phyloP scores from a whole-genome alignment of 2,797 vertebrate genomes.

The Chelonia mydas region DNA sequence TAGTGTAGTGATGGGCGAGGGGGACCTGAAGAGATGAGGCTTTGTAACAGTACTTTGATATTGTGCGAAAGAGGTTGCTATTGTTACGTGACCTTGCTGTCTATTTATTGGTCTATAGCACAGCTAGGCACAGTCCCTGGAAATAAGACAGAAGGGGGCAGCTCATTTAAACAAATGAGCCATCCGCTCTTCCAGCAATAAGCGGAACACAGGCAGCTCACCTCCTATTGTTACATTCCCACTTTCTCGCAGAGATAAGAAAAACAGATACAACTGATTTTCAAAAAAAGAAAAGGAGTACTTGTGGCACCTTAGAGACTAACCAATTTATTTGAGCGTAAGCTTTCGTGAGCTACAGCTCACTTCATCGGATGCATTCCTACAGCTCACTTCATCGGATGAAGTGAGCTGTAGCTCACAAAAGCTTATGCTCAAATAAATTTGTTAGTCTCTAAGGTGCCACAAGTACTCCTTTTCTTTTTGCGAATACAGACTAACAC shows the following conservation, averaged over 20 bases:
- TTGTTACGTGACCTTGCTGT: background rate
- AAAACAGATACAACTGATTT: conserved; percentile 8
- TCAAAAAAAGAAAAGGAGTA: background rate
- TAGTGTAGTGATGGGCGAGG: background rate
- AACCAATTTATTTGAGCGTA: too few relatives aligned
- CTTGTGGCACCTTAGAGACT: too few relatives aligned
- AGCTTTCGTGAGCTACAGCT: too few relatives aligned
- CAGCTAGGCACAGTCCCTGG: background rate
- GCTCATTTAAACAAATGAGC: conserved; percentile 52
- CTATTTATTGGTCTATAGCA: conserved; percentile 1
- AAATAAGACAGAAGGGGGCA: conserved; percentile 64
- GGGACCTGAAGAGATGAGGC: background rate
- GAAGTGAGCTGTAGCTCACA: too few relatives aligned
- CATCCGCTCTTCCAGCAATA: background rate
- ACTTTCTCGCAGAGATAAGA: background rate
- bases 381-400: too few relatives aligned
- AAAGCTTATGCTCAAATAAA: too few relatives aligned
- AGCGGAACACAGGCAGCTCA: background rate
- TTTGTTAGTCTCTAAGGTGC: too few relatives aligned
- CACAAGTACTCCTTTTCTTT: too few relatives aligned
- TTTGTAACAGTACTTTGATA: background rate
- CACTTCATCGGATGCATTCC: too few relatives aligned
- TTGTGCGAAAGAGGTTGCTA: background rate
- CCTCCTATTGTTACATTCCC: conserved; percentile 38
- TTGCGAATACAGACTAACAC: too few relatives aligned